Evolutionary conservation across 2,888 invertebrate genomes (phyloP), one percentile per base, ranked within the genome.

Genomic region (Galeruca laticollis): DNA sequence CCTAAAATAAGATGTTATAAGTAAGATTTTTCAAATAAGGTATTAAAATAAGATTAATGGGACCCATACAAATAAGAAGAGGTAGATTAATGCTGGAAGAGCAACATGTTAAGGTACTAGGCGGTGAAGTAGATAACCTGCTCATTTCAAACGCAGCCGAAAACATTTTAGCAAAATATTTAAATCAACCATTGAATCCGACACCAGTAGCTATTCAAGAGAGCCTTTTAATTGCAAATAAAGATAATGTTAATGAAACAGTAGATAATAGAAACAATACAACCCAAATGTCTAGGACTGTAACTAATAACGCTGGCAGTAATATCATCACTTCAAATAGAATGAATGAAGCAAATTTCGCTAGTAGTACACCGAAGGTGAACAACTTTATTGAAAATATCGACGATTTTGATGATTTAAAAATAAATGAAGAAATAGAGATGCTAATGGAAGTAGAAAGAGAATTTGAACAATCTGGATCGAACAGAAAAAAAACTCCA

Each of bases 91-190:
- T 94, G 76, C 84, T 94, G 70, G 88, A 91, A 69, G 89, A 88
- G 66, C 84, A 84, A 56, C 86, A 89, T 60, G 81, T 93, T 5
- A 87, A 88, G 73, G 83, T 92, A 68, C 82, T 94, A 0, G 94
- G 94, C 0, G 94, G 94, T 0, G 92, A 93, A 83, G 91, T 93
- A 0, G 91, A 92, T 57, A 88, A 88, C 63, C 83, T 92, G 31
- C 82, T 87, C 0, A 80, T 88, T 0, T 77, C 86, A 2, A 90
- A 92, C 84, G 89, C 90, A 0, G 81, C 89, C 9, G 89, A 91
- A 76, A 90, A 90, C 73, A 82, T 91, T 6, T 80, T 93, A 54
- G 88, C 90, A 1, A 82, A 88, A 76, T 88, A 87, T 72, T 82
- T 93, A 80, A 86, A 88, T n/a, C 72, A 89, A 47, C 86, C 87